These are phyloP conservation scores for Leucoraja ocellata DNA, from an alignment of 2,797 vertebrate species.

Conservation along the genomic window DNA sequence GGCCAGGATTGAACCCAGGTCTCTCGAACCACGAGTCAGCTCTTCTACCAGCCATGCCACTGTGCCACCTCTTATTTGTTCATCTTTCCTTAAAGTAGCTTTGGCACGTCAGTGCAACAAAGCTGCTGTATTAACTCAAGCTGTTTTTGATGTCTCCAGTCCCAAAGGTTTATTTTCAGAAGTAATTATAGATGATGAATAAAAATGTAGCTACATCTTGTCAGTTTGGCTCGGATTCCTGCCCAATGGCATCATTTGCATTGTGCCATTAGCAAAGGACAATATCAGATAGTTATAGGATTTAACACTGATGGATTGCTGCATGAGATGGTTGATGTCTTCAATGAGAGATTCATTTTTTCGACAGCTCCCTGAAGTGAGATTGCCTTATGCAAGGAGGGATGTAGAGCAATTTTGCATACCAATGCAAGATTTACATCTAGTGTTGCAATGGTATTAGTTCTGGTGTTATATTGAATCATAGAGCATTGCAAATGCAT, in stretches of 20 bases:
- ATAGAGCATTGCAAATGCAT: background rate
- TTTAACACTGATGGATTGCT: background rate
- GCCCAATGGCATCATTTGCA: background rate
- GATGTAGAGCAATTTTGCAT: background rate
- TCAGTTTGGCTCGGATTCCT: background rate
- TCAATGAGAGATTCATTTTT: background rate
- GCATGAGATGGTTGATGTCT: background rate
- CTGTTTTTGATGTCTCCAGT: background rate
- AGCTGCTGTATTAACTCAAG: no score
- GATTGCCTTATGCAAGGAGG: background rate
- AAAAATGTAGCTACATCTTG: background rate
- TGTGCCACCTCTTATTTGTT: no score
- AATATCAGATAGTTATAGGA: background rate
- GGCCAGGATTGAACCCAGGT: no score
- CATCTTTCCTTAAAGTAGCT: no score
- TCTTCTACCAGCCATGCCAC: no score
- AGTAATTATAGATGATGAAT: background rate
- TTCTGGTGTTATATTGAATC: background rate
- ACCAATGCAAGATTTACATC: background rate
- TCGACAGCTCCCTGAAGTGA: background rate
- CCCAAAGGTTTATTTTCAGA: background rate
- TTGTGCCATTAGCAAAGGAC: background rate
- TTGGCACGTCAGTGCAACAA: no score
- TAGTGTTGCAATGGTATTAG: no score
- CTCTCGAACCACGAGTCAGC: no score